phyloP scores from a whole-genome alignment of 2,888 invertebrate genomes.

The Parnassius apollo region DNA sequence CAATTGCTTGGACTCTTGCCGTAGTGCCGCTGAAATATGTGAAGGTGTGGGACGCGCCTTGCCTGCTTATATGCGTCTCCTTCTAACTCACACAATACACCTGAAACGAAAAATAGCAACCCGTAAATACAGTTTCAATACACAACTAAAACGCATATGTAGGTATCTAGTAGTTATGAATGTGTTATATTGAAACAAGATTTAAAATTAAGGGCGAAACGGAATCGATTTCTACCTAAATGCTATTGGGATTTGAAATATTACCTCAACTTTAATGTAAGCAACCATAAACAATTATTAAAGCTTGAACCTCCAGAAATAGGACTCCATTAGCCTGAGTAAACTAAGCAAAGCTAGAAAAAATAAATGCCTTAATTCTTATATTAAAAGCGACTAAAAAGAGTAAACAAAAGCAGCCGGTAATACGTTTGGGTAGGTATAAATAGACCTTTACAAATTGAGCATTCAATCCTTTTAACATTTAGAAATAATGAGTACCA shows the following conservation, averaged over 20 bases:
- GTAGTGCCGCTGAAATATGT: conserved; percentile 60
- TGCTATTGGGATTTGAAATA: background rate
- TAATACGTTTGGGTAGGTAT: conserved; percentile 35
- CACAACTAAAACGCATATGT: background rate
- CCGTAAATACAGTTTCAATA: conserved; percentile 1
- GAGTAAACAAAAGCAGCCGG: conserved; percentile 39
- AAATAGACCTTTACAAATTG: conserved; percentile 43
- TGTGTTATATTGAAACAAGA: conserved; percentile 49
- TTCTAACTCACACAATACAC: conserved; percentile 39
- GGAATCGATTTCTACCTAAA: conserved; percentile 4
- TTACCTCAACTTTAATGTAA: background rate
- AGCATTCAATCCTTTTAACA: conserved; percentile 52
- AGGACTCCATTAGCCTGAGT: conserved; percentile 47
- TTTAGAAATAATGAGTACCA: conserved; percentile 46
- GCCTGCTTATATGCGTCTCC: conserved; percentile 47
- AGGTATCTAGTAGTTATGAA: conserved; percentile 50
- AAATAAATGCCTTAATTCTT: conserved; percentile 41
- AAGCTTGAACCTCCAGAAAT: conserved; percentile 36
- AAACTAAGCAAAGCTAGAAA: conserved; percentile 44
- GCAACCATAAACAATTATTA: background rate
- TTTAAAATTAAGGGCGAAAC: conserved; percentile 39
- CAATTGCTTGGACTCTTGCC: conserved; percentile 61
- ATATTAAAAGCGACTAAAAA: conserved; percentile 19
- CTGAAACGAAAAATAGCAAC: conserved; percentile 40
- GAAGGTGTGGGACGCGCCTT: conserved; percentile 40